Conservation (phyloP, 2,888 invertebrate species). For the Cryptocephalus moraei region DNA sequence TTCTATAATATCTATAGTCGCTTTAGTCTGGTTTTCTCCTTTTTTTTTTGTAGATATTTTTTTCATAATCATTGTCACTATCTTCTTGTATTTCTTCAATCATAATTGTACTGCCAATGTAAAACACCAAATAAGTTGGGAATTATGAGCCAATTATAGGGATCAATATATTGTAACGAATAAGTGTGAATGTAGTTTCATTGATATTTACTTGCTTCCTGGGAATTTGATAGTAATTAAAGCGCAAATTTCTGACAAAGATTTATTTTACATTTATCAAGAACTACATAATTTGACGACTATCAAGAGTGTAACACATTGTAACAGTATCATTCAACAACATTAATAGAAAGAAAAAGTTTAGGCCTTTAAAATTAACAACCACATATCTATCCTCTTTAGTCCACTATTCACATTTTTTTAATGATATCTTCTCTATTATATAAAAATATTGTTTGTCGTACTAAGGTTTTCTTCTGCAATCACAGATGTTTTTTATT, state of each 20-base stretch:
- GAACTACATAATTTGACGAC: constrained; percentile 31
- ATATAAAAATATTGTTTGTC: constrained; percentile 10
- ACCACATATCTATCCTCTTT: constrained; percentile 16
- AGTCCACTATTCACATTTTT: constrained; percentile 9
- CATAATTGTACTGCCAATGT: too few relatives aligned
- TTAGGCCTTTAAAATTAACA: constrained; percentile 27
- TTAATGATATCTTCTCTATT: constrained; percentile 6
- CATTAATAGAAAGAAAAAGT: constrained; percentile 29
- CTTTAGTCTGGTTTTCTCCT: too few relatives aligned
- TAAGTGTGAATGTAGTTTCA: too few relatives aligned
- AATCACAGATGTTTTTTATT: constrained; percentile 10
- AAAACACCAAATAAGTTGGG: too few relatives aligned
- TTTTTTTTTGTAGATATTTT: too few relatives aligned
- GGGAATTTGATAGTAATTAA: too few relatives aligned
- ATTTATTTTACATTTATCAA: constrained; percentile 31
- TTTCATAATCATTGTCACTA: too few relatives aligned
- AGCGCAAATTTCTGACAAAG: constrained; percentile 6
- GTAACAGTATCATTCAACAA: constrained; percentile 31
- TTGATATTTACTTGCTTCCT: too few relatives aligned
- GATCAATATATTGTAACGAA: too few relatives aligned
- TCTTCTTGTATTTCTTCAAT: too few relatives aligned
- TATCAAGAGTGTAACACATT: constrained; percentile 29
- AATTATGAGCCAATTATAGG: too few relatives aligned
- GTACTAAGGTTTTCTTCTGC: constrained; percentile 6
- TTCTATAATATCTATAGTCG: too few relatives aligned